Evolutionary conservation across 2,113 vertebrate genomes (phyloP), one percentile per base, ranked within the genome.

Genomic region (Leucosticte australis): DNA sequence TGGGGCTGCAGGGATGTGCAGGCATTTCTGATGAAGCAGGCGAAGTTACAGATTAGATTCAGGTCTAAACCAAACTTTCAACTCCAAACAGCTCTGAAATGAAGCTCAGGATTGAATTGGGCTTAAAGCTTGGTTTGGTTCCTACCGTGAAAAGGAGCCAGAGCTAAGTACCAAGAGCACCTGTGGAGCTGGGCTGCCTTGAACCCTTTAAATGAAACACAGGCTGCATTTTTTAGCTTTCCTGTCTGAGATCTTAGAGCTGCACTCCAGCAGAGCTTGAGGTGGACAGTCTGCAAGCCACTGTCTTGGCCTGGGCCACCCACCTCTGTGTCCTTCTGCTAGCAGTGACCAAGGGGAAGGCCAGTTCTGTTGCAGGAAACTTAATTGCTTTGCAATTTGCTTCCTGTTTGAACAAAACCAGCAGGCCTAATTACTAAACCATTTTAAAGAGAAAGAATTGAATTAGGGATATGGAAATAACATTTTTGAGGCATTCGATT

Each of bases 351-450:
- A 31, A 68, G 33, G 50, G 15, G 27, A 74, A 70, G 73, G 62
- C 33, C 20, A 19, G 14, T 28, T 92, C 77, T 89, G 13, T 6
- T 87, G 31, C 27, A 81, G 76, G 41, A 92, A 78, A 81, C 0
- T 0, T 73, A 92, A 93, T 87, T 60, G 64, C 80, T 96, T 92
- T 78, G 46, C 62, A 68, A 4, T 86, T 90, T 83, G 52, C 49
- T 96, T 96, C 83, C 92, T 92, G 83, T 90, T 83, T 95, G 92
- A 86, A 78, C 28, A 92, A 95, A 93, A 83, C 47, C 83, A 88
- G 83, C 77, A 93, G 60, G 70, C 68, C 28, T 60, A 68, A 94
- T 84, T 89, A 89, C 76, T 47, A 56, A 90, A 83, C 31, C 6
- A 16, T 96, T 96, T 90, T 71, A 77, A 88, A 88, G 52, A 52